These are phyloP conservation scores for Drosophila sechellia DNA, from an alignment of 1,140 invertebrate species.

Conservation along the genomic window DNA sequence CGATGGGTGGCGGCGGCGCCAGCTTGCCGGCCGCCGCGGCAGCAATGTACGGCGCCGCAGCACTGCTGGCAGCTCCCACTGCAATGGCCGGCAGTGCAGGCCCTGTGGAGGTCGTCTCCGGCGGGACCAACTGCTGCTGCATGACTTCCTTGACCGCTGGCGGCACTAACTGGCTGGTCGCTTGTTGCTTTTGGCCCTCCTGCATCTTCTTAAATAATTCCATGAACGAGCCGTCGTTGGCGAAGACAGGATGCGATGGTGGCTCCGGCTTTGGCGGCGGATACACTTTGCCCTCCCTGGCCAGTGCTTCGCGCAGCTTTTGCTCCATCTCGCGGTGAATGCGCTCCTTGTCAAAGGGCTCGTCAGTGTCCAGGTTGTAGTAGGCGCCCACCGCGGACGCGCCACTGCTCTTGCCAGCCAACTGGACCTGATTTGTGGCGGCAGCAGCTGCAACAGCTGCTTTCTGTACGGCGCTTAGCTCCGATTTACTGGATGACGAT, in stretches of 20 bases:
- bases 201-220: conserved; percentile 96
- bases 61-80: conserved; percentile 61
- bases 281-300: conserved; percentile 82
- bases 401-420: conserved; percentile 20
- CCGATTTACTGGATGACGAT: conserved; percentile 4
- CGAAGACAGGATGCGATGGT: conserved; percentile 86
- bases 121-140: conserved; percentile 38
- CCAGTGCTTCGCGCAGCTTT: conserved; percentile 73
- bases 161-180: conserved; percentile 35
- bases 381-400: conserved; percentile 65
- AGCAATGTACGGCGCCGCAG: conserved; percentile 75
- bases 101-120: conserved; percentile 2
- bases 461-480: conserved; percentile 16
- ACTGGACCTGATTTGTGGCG: conserved; percentile 7
- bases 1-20: conserved; percentile 80
- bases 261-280: conserved; percentile 80
- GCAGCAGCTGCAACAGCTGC: conserved; percentile 2
- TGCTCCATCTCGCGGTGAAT: conserved; percentile 83
- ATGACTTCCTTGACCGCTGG: conserved; percentile 5
- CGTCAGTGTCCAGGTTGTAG: conserved; percentile 74
- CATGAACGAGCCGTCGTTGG: conserved; percentile 94
- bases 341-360: conserved; percentile 80
- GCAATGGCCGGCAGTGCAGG: conserved; percentile 77
- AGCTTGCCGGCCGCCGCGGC: conserved; percentile 83
- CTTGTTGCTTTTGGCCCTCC: conserved; percentile 87